Evolutionary conservation across 2,888 invertebrate species (phyloP), one percentile per base, ranked within the genome.

Genomic region (Ennomos erosarius): DNA sequence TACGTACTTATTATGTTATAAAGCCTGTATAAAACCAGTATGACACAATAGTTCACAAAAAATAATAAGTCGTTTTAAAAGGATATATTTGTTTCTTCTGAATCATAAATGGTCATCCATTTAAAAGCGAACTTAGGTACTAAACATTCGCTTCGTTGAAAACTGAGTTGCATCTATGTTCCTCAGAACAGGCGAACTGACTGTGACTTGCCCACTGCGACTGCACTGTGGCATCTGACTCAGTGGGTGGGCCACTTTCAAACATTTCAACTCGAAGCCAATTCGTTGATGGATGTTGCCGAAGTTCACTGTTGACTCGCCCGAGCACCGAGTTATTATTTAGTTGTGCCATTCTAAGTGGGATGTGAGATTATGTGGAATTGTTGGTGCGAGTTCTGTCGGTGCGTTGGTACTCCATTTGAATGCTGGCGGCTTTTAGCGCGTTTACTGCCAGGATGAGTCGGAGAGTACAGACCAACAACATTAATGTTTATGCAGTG

Each of bases 231-330:
- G 50, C 12, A 11, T 9, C n/a, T 8, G 11, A 1, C 35, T 34
- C 16, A 10, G 37, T 10, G 38, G 47, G 35, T 12, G 40, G 16
- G n/a, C 51, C 36, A 56, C 48, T 52, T 56, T 47, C 44, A 53
- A 44, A 62, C 59, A 49, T 46, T 56, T 59, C 34, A 26, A 54
- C 54, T 59, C 56, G 39, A 54, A 52, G 59, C 59, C 56, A 62
- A 65, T 62, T 59, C 51, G 61, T 59, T 59, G 59, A 62, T 65
- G 54, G 64, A 62, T 59, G 52, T 60, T 56, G 54, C 35, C 55
- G 45, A 65, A 58, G 55, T 53, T 54, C 33, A 38, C 43, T 51
- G 51, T 51, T 44, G 51, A 16, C 37, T 36, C 43, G 37, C 35
- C n/a, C 35, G 42, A 9, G 26, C 26, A 26, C 16, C 50, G 36